These are phyloP conservation scores for Danio choprae DNA, from an alignment of 2,797 vertebrate species.

Conservation along the genomic window DNA sequence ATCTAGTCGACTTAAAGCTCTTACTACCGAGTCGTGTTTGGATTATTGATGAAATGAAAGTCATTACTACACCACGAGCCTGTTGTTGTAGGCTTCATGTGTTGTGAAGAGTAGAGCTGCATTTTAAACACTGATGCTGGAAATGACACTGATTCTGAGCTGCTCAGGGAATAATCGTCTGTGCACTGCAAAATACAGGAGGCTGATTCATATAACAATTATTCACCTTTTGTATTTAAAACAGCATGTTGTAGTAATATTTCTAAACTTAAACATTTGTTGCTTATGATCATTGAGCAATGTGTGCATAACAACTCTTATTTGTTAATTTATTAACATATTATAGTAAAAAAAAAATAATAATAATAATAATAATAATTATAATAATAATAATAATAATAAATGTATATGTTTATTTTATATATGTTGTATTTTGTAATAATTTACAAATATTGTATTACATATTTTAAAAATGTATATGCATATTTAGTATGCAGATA, in stretches of 20 bases:
- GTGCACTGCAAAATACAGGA: not conserved
- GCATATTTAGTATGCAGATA: too few species aligned
- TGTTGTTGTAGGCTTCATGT: not conserved
- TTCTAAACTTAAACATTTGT: not conserved
- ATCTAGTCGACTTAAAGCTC: not conserved
- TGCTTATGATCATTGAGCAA: too few species aligned
- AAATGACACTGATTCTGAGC: not conserved
- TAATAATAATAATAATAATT: too few species aligned
- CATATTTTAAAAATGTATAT: too few species aligned
- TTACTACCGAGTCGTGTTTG: not conserved
- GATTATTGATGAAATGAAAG: not conserved
- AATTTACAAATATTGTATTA: too few species aligned
- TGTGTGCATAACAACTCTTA: too few species aligned
- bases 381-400: too few species aligned
- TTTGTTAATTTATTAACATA: too few species aligned
- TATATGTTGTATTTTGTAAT: too few species aligned
- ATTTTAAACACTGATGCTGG: slow-evolving; percentile 14
- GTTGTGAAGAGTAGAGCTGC: not conserved
- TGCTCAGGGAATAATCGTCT: not conserved
- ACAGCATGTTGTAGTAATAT: not conserved
- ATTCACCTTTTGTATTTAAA: not conserved
- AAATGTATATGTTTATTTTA: too few species aligned
- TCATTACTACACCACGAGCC: not conserved
- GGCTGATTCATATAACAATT: not conserved
- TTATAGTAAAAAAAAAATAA: too few species aligned